A percentile compares a stretch with the other conserved stretches of the same genome.
These are phyloP conservation scores for Embidobia sp. DNA, from an alignment of 2,888 invertebrate species.

Conservation along the genomic window DNA sequence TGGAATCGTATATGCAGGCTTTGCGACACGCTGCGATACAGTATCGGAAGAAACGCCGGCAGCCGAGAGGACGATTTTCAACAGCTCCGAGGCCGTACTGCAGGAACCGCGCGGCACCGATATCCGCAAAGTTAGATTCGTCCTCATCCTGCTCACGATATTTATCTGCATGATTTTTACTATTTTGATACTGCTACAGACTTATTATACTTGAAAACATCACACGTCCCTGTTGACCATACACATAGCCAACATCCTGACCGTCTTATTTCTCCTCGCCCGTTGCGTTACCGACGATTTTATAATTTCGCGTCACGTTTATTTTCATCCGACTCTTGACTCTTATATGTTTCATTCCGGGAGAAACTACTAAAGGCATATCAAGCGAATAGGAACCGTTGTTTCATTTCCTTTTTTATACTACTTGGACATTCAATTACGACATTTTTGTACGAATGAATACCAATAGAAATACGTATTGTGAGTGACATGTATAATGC, in stretches of 20 bases:
- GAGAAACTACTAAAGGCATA: constrained; percentile 34
- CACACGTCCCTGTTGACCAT: constrained; percentile 17
- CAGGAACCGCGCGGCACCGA: constrained; percentile 77
- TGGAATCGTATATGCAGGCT: constrained; percentile 51
- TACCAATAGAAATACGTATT: constrained; percentile 19
- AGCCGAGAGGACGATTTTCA: constrained; percentile 78
- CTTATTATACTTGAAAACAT: constrained; percentile 83
- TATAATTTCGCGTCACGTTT: neutral
- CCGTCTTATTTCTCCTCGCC: neutral
- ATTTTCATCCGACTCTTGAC: neutral
- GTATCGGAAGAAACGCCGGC: constrained; percentile 72
- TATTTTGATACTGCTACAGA: constrained; percentile 87
- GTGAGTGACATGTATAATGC: constrained; percentile 39
- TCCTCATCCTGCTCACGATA: constrained; percentile 87
- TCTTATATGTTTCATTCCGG: constrained; percentile 3
- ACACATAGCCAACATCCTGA: constrained; percentile 8
- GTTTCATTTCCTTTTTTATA: constrained; percentile 30
- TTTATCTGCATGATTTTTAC: constrained; percentile 89
- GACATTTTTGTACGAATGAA: constrained; percentile 44
- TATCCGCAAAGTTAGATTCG: constrained; percentile 85
- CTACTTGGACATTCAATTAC: constrained; percentile 32
- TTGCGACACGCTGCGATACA: constrained; percentile 68
- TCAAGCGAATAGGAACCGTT: constrained; percentile 21
- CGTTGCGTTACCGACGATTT: neutral
- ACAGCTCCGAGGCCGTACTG: constrained; percentile 77